Base-by-base conservation (phyloP, 2,113 vertebrate genomes). In the Platanista minor region DNA sequence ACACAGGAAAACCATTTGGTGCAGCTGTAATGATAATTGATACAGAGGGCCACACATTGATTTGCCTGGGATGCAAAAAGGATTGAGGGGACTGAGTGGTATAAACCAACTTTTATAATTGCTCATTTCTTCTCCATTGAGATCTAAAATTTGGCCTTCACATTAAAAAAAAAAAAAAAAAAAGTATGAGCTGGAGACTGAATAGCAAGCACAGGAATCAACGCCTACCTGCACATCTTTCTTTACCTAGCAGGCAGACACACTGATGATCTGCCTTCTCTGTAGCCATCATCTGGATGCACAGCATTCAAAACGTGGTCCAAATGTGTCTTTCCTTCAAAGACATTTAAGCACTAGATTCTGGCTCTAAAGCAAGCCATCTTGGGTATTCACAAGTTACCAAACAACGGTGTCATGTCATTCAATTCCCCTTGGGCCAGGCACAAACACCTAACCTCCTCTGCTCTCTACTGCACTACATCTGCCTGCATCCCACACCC, bases 241-340 rank as follows among this genome's bases (percentile, higher is more conserved):
- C 67, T 85, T 80, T 66, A 59, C 17, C 46, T 67, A 21, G 67
- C 23, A 62, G 71, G 23, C 23, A 85, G 46, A 75, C 4, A 57
- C 66, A 80, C 52, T 66, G 87, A 72, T 91, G 46, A 87, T 59
- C 82, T 91, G 62, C 20, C 29, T 84, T 43, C 33, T 95, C 39
- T 54, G 3, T 54, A 88, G 94, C 43, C 39, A 12, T 91, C 29
- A 72, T 52, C 39, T 59, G 18, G 59, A 10, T 64, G 12, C 13
- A 59, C 78, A 87, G 8, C 9, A 15, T 43, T 49, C 11, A 6
- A 74, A 91, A 93, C 33, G 0, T 31, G 4, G 5, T 39, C 33
- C 39, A 39, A 41, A 87, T 46, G 2, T 75, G 13, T 89, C 27
- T 78, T 21, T 87, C 8, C 8, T 93, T 81, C 17, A 64, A 72